phyloP scores from a whole-genome alignment of 2,888 invertebrate genomes.

The Cephus pygmeus region DNA sequence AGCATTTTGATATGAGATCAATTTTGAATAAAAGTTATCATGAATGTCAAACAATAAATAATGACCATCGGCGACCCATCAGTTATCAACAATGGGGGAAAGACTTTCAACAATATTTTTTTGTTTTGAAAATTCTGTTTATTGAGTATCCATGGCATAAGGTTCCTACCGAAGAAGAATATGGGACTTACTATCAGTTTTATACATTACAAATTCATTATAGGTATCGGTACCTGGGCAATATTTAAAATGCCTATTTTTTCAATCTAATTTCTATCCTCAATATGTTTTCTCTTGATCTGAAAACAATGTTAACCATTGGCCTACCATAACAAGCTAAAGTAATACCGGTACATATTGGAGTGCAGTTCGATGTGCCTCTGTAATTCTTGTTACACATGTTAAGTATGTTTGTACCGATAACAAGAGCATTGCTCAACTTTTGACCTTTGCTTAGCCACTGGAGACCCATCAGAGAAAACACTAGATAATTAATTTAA shows the following conservation, averaged over 20 bases:
- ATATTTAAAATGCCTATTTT: neutral
- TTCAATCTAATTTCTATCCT: neutral
- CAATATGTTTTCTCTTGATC: neutral
- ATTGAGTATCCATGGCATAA: neutral
- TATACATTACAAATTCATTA: neutral
- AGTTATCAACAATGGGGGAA: neutral
- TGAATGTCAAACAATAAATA: neutral
- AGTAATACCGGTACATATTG: neutral
- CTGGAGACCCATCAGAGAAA: slow-evolving; percentile 44
- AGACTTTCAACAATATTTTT: neutral
- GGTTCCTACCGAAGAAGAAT: neutral
- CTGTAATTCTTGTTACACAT: slow-evolving; percentile 19
- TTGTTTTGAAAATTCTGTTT: neutral
- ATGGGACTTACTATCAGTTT: neutral
- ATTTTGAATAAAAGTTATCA: neutral
- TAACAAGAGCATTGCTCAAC: slow-evolving; percentile 53
- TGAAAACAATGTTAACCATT: neutral
- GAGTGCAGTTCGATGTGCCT: neutral
- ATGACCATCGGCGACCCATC: neutral
- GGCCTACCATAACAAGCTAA: neutral
- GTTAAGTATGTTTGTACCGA: slow-evolving; percentile 50
- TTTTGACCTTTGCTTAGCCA: slow-evolving; percentile 57
- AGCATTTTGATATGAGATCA: neutral
- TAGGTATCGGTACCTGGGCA: neutral
- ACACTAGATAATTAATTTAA: slow-evolving; percentile 44